Evolutionary conservation across 2,888 invertebrate genomes (phyloP).

Genomic region (Tinea trinotella): DNA sequence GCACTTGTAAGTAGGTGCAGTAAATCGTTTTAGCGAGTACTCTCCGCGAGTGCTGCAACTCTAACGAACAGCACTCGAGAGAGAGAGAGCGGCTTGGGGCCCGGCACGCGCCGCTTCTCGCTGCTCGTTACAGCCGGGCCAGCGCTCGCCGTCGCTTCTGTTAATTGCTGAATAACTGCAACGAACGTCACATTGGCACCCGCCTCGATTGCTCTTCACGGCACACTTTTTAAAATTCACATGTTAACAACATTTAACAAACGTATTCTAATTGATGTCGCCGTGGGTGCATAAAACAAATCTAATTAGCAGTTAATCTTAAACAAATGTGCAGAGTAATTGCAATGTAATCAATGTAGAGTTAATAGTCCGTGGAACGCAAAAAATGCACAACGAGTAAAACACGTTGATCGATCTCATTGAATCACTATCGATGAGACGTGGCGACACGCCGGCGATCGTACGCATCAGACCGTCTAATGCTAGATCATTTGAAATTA

Average conservation of each 20-base stretch:
- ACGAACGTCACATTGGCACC: not conserved
- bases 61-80: conserved; percentile 61
- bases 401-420: not conserved
- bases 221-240: not conserved
- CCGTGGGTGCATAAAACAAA: too few species aligned
- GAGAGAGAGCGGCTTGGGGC: conserved; percentile 36
- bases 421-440: conserved; percentile 56
- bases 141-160: conserved; percentile 47
- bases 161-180: conserved; percentile 25
- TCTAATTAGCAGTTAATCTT: too few species aligned
- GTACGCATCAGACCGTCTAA: conserved; percentile 35
- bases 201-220: not conserved
- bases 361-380: not conserved
- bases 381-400: not conserved
- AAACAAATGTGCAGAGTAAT: conserved; percentile 4
- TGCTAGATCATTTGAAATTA: conserved; percentile 22
- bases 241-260: too few species aligned
- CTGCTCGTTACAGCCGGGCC: not conserved
- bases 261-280: too few species aligned
- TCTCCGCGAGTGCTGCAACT: conserved; percentile 32
- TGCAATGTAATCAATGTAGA: conserved; percentile 4
- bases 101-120: conserved; percentile 18
- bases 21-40: conserved; percentile 39
- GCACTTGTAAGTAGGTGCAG: conserved; percentile 36
- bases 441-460: conserved; percentile 51